Base-by-base conservation (phyloP, 2,888 invertebrate species). In the Trachelus iudaicus region DNA sequence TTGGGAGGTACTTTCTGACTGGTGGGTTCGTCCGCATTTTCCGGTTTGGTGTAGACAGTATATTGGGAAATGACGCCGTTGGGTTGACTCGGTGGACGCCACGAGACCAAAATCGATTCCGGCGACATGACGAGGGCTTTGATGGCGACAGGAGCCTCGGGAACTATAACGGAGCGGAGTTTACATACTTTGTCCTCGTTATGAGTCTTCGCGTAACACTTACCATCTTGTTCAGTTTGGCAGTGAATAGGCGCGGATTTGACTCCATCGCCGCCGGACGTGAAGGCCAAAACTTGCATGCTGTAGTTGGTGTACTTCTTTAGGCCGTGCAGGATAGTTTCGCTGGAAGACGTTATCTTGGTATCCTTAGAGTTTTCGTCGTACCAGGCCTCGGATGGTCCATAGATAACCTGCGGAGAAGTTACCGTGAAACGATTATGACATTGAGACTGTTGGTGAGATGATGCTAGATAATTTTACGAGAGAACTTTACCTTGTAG, bases 261-360 rank as follows among this genome's bases (percentile, higher is more conserved):
- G 73, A 98, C 98, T 81, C 98, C 98, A 91, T 98, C 98, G 15
- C 99, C 99, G 83, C 98, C 98, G 78, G 98, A 96, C 11, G 98
- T 98, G 87, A 96, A 98, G 34, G 98, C 98, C 86, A 98, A 92
- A 56, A 99, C 98, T 93, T 98, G 98, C 95, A 99, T 97, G 79
- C 98, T 98, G 92, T 98, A 99, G 92, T 99, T 98, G 3, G 98
- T 98, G 92, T 96, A 98, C 91, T 98, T 98, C 92, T 97, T 97
- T 77, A 99, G 93, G 76, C 97, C 97, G 89, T 97, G 97, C n/a
- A 98, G 94, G 87, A 97, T 97, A 0, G 97, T 97, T 92, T 98
- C 97, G 87, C 97, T 97, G 83, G 97, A 96, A n/a, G 97, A 95
- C 9, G 97, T 97, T 85, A 97, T 97, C 92, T 97, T 97, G 12